Evolutionary conservation across 1,140 invertebrate genomes (phyloP), one percentile per base, ranked within the genome.

Genomic region (Bombus superbus): DNA sequence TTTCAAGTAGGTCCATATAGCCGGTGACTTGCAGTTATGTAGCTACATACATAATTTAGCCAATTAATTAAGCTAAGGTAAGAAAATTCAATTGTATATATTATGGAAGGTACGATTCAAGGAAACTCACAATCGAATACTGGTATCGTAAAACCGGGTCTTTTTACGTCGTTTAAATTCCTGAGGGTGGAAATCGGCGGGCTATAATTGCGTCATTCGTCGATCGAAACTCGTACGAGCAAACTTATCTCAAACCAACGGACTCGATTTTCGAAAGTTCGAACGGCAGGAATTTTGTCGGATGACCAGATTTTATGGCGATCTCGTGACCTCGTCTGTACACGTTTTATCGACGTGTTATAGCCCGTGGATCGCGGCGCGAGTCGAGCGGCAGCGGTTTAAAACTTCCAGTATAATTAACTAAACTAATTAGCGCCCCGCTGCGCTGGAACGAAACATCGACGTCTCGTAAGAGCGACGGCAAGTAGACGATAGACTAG

Each of bases 381-480:
- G 47, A 53, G 47, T 53, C 47, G 18, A 22, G 47, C 71, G 44
- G 68, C 40, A 32, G 85, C 38, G n/a, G 44, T 89, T 86, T 81
- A 86, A 86, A 91, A 89, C 84, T 91, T 90, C 53, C 80, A 59
- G 81, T 79, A 88, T 92, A 91, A 92, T 92, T 92, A 92, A 93
- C 86, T 88, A 88, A 92, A 92, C 91, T 92, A 92, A 93, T 93
- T 92, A 92, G 72, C 59, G 62, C 15, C 28, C 18, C 6, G 6
- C 47, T 62, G 64, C n/a, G 42, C 28, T 40, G 78, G 40, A 47
- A 81, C 77, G 73, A 87, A 85, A 88, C 83, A 87, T 87, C 82
- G 88, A 90, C 90, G 83, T 85, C 83, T 88, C 83, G 64, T 68
- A 85, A 57, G 87, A 59, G 71, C 81, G 85, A 84, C 80, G 80